Conservation (phyloP, 2,797 vertebrate species). For the Melanotaenia pygmaea region DNA sequence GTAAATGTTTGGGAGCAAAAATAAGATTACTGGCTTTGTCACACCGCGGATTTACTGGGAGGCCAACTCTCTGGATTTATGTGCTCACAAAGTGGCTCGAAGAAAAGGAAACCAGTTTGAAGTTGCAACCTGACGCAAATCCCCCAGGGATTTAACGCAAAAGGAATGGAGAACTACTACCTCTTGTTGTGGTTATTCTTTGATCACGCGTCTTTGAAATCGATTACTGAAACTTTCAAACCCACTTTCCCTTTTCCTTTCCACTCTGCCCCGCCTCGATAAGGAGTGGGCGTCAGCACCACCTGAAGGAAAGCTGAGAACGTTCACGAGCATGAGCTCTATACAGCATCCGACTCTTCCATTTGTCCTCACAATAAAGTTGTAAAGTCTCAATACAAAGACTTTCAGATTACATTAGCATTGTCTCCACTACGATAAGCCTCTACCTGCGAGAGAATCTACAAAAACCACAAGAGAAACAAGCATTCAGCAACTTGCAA, state of each 20-base stretch:
- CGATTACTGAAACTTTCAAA: slow-evolving; percentile 39
- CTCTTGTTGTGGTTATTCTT: slow-evolving; percentile 28
- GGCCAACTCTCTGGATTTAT: slow-evolving; percentile 42
- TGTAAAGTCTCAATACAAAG: slow-evolving; percentile 25
- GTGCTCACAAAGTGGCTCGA: slow-evolving; percentile 40
- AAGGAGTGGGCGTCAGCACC: slow-evolving; percentile 64
- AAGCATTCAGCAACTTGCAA: slow-evolving; percentile 46
- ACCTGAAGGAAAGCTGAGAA: slow-evolving; percentile 45
- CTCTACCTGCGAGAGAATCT: slow-evolving; percentile 23
- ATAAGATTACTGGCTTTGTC: slow-evolving; percentile 66
- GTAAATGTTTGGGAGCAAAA: slow-evolving; percentile 49
- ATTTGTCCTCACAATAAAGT: slow-evolving; percentile 11
- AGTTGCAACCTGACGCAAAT: slow-evolving; percentile 40
- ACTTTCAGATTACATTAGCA: slow-evolving; percentile 8
- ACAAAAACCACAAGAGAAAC: slow-evolving; percentile 34
- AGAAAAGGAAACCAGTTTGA: slow-evolving; percentile 28
- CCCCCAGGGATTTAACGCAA: slow-evolving; percentile 39
- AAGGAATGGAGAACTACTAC: slow-evolving; percentile 32
- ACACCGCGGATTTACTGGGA: slow-evolving; percentile 52
- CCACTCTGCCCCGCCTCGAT: slow-evolving; percentile 19
- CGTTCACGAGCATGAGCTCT: slow-evolving; percentile 50
- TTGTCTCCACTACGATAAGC: slow-evolving; percentile 31
- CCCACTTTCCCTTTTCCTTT: slow-evolving; percentile 34
- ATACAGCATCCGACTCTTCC: slow-evolving; percentile 4
- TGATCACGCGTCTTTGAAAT: slow-evolving; percentile 49